Evolutionary conservation across 2,888 invertebrate genomes (phyloP).

Genomic region (Adelognathus sp.): DNA sequence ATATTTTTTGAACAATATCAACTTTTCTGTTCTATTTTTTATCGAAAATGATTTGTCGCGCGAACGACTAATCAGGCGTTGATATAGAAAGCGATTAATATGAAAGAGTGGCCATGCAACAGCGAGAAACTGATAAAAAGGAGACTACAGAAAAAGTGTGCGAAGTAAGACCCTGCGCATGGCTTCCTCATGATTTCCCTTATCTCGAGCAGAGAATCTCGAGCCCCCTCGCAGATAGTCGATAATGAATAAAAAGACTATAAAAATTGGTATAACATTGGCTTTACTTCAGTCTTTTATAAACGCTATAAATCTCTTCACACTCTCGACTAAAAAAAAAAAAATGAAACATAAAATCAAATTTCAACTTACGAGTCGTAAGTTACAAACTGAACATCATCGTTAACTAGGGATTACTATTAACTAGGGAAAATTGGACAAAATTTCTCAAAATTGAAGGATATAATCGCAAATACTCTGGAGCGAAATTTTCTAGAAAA

Average conservation of each 20-base stretch:
- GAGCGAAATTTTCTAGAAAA: too few relatives aligned
- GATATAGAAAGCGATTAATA: not conserved
- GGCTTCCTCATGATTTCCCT: not conserved
- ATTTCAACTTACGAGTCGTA: not conserved
- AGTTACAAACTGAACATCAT: not conserved
- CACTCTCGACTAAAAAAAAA: not conserved
- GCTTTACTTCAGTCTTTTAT: not conserved
- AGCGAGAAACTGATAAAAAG: not conserved
- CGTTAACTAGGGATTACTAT: too few relatives aligned
- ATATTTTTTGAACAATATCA: constrained; percentile 11
- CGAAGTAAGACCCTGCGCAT: too few relatives aligned
- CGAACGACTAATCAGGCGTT: not conserved
- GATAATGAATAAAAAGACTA: not conserved
- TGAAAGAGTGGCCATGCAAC: not conserved
- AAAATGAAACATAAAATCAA: not conserved
- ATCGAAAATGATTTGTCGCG: not conserved
- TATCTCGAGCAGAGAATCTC: too few relatives aligned
- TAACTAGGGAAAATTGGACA: too few relatives aligned
- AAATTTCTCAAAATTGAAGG: too few relatives aligned
- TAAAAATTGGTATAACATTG: not conserved
- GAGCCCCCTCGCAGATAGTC: too few relatives aligned
- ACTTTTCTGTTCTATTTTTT: not conserved
- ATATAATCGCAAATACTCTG: too few relatives aligned
- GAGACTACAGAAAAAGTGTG: not conserved
- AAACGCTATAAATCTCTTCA: not conserved